phyloP scores from a whole-genome alignment of 2,113 vertebrate species.

The Solea senegalensis region DNA sequence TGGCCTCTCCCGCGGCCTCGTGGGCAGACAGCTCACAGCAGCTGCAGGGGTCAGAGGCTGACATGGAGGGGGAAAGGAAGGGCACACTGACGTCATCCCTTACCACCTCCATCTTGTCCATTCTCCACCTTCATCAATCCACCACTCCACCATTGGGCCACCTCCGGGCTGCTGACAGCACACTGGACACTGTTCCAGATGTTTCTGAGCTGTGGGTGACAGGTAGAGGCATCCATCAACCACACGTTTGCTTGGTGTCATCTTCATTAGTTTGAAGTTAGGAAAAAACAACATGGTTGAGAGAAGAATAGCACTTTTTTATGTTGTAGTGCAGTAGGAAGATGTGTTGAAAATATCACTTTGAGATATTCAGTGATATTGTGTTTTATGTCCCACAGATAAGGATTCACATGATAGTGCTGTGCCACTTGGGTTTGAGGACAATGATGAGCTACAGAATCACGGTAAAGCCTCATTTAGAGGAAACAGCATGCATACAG shows the following conservation, averaged over 20 bases:
- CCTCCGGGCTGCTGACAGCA: constrained; percentile 22
- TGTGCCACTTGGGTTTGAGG: constrained; percentile 69
- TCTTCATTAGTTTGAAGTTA: constrained; percentile 1
- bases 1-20: constrained; percentile 86
- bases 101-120: constrained; percentile 90
- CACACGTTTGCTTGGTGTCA: constrained; percentile 7
- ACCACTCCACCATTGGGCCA: constrained; percentile 77
- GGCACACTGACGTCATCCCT: constrained; percentile 84
- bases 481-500: constrained; percentile 64
- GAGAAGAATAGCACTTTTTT: background rate
- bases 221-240: constrained; percentile 64
- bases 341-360: background rate
- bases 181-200: constrained; percentile 33
- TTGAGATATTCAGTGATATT: constrained; percentile 8
- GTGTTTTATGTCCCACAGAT: constrained; percentile 56
- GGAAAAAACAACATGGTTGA: background rate
- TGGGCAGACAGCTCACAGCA: constrained; percentile 89
- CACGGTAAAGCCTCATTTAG: constrained; percentile 67
- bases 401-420: constrained; percentile 67
- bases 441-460: constrained; percentile 65
- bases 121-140: constrained; percentile 87
- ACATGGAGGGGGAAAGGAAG: constrained; percentile 86
- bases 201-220: constrained; percentile 57
- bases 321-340: background rate
- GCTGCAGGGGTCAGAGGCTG: constrained; percentile 69